A percentile compares a stretch with the other conserved stretches of the same genome.
phyloP scores from a whole-genome alignment of 2,888 invertebrate genomes.

The Aspidapion aeneum region DNA sequence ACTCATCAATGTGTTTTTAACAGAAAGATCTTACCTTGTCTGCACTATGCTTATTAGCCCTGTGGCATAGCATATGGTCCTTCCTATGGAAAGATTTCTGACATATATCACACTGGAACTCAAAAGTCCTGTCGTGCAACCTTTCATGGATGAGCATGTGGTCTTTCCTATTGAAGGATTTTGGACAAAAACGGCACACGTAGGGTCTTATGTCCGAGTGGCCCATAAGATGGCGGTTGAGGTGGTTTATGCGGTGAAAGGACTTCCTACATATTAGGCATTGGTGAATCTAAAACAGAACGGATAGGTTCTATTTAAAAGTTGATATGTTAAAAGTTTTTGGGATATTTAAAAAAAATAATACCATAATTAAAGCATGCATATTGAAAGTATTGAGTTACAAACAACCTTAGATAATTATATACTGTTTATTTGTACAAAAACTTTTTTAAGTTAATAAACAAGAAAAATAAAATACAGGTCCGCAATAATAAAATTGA shows the following conservation, averaged over 20 bases:
- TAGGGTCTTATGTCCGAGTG: slow-evolving; percentile 48
- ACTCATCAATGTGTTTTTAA: neutral
- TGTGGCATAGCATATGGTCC: slow-evolving; percentile 52
- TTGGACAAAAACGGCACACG: slow-evolving; percentile 46
- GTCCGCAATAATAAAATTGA: too few species aligned
- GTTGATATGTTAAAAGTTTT: too few species aligned
- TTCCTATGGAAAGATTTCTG: slow-evolving; percentile 49
- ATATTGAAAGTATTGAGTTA: too few species aligned
- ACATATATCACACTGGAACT: slow-evolving; percentile 51
- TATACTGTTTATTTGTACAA: too few species aligned
- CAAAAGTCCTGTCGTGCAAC: slow-evolving; percentile 34
- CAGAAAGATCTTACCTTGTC: slow-evolving; percentile 31
- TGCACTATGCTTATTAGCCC: slow-evolving; percentile 46
- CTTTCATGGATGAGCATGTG: slow-evolving; percentile 44
- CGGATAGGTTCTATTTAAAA: neutral
- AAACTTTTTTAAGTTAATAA: too few species aligned
- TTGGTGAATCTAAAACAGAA: slow-evolving; percentile 33
- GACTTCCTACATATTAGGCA: slow-evolving; percentile 49
- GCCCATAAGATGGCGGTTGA: slow-evolving; percentile 49
- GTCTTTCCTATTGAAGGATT: slow-evolving; percentile 44
- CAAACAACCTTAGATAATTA: too few species aligned
- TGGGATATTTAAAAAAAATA: too few species aligned
- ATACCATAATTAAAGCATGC: too few species aligned
- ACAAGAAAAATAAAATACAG: too few species aligned
- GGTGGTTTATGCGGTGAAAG: slow-evolving; percentile 49